Evolutionary conservation across 2,797 vertebrate genomes (phyloP).

Genomic region (Leptodactylus fallax): DNA sequence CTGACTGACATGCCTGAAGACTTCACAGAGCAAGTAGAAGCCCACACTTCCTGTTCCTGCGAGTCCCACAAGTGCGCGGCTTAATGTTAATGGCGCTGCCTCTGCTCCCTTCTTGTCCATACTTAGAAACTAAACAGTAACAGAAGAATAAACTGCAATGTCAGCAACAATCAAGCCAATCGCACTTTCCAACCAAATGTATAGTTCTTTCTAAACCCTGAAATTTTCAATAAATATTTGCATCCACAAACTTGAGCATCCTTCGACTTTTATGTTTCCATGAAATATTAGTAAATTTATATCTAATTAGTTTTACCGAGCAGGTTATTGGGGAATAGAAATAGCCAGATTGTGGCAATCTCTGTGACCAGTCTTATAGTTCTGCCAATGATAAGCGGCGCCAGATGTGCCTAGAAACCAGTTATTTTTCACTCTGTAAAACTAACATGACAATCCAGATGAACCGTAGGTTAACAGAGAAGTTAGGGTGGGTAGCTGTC

Average conservation of each 20-base stretch:
- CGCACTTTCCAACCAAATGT: slow-evolving; percentile 28
- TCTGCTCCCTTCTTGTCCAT: neutral
- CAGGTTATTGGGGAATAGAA: neutral
- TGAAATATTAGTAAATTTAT: too few relatives aligned
- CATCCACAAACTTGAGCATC: slow-evolving; percentile 42
- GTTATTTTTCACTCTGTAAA: too few relatives aligned
- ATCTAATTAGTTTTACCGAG: neutral
- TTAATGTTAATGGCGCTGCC: slow-evolving; percentile 8
- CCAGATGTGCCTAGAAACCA: too few relatives aligned
- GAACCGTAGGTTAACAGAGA: too few relatives aligned
- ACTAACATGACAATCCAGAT: too few relatives aligned
- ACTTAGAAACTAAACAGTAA: slow-evolving; percentile 31
- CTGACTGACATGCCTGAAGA: slow-evolving; percentile 62
- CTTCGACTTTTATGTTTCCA: neutral
- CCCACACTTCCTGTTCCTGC: slow-evolving; percentile 45
- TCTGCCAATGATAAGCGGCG: too few relatives aligned
- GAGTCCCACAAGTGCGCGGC: neutral
- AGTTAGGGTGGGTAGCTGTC: too few relatives aligned
- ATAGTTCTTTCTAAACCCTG: slow-evolving; percentile 7
- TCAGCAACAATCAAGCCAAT: slow-evolving; percentile 40
- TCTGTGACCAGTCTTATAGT: too few relatives aligned
- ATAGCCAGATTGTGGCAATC: too few relatives aligned
- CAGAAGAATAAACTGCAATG: slow-evolving; percentile 43
- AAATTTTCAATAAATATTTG: slow-evolving; percentile 54
- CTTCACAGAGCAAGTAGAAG: neutral